Evolutionary conservation across 2,888 invertebrate species (phyloP).

Genomic region (Malachius bipustulatus): DNA sequence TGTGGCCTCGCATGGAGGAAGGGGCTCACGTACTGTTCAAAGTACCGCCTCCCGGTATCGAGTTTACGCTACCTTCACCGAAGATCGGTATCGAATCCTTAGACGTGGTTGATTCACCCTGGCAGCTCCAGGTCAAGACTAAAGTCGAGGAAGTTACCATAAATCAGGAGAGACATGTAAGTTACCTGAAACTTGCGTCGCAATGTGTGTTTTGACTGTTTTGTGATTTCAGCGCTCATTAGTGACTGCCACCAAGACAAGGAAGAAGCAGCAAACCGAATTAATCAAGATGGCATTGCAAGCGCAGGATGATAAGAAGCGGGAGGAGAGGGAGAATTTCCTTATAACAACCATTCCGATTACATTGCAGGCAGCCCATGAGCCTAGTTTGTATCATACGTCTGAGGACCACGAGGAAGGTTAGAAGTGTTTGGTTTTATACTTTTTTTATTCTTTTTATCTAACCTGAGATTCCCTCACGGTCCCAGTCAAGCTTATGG

Average conservation of each 20-base stretch:
- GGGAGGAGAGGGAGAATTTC: slow-evolving; percentile 91
- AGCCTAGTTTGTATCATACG: slow-evolving; percentile 81
- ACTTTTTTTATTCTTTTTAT: too few relatives aligned
- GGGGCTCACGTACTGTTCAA: slow-evolving; percentile 92
- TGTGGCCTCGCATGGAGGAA: slow-evolving; percentile 99
- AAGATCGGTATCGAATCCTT: slow-evolving; percentile 93
- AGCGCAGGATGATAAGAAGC: slow-evolving; percentile 90
- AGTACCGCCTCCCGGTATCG: slow-evolving; percentile 97
- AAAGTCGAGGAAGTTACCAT: slow-evolving; percentile 98
- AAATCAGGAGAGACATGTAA: slow-evolving; percentile 92
- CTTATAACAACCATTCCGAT: slow-evolving; percentile 92
- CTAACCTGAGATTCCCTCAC: too few relatives aligned
- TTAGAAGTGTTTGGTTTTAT: too few relatives aligned
- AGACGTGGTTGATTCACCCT: slow-evolving; percentile 95
- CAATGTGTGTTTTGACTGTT: neutral
- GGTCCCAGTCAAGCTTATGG: too few relatives aligned
- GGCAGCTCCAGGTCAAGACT: slow-evolving; percentile 96
- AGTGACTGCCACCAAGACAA: slow-evolving; percentile 96
- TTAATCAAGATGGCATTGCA: slow-evolving; percentile 89
- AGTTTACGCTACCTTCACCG: slow-evolving; percentile 97
- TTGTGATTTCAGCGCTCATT: slow-evolving; percentile 59
- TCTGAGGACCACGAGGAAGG: slow-evolving; percentile 82
- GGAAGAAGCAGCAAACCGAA: slow-evolving; percentile 98
- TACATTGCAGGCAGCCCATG: slow-evolving; percentile 88
- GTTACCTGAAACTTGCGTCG: slow-evolving; percentile 24